phyloP scores from a whole-genome alignment of 2,797 vertebrate genomes.

The Pygocentrus nattereri region DNA sequence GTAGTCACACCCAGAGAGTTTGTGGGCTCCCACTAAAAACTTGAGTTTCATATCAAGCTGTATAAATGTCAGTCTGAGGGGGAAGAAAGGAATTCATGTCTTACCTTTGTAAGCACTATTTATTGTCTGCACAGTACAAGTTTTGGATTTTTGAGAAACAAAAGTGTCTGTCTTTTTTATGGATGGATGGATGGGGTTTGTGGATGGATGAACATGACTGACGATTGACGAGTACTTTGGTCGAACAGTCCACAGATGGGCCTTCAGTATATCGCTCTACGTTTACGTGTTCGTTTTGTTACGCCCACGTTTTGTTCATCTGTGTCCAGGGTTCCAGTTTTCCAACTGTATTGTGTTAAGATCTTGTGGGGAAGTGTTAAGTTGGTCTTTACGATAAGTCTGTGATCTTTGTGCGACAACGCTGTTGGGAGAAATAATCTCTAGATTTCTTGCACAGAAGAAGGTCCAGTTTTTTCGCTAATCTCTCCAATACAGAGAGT shows the following conservation, averaged over 20 bases:
- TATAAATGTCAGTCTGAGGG: conserved; percentile 74
- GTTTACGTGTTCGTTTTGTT: neutral
- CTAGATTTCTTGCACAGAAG: neutral
- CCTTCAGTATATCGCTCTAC: neutral
- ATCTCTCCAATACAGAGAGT: neutral
- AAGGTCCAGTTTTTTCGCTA: neutral
- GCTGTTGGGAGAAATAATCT: neutral
- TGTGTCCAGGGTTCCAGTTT: neutral
- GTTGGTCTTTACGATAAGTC: neutral
- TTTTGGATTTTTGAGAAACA: conserved; percentile 80
- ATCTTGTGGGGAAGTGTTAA: neutral
- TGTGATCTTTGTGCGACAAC: neutral
- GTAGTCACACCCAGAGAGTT: conserved; percentile 71
- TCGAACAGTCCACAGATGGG: neutral
- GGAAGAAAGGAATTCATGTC: conserved; percentile 82
- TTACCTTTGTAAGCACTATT: conserved; percentile 93
- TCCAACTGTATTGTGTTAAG: neutral
- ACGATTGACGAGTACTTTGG: neutral
- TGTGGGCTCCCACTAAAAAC: conserved; percentile 70
- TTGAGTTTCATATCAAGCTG: conserved; percentile 80
- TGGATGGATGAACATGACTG: neutral
- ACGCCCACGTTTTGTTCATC: too few relatives aligned
- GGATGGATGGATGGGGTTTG: neutral
- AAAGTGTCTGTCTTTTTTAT: conserved; percentile 61
- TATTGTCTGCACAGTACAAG: conserved; percentile 95